A percentile compares a stretch with the other conserved stretches of the same genome.
phyloP scores from a whole-genome alignment of 2,113 vertebrate genomes.

The Columba livia region DNA sequence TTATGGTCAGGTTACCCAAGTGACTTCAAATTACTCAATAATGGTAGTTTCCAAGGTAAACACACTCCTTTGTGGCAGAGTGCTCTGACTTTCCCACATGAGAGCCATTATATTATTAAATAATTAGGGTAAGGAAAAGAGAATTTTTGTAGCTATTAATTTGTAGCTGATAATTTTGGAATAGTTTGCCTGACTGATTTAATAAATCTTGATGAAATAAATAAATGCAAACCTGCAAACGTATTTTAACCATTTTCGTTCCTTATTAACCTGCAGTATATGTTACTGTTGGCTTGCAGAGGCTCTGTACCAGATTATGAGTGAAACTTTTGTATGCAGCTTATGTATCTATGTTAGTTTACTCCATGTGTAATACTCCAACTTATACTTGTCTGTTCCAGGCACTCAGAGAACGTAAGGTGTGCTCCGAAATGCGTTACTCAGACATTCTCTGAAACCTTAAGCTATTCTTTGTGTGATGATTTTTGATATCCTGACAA shows the following conservation, averaged over 20 bases:
- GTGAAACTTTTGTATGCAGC: not conserved
- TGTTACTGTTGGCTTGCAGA: not conserved
- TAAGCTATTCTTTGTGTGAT: not conserved
- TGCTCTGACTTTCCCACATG: not conserved
- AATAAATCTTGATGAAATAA: not conserved
- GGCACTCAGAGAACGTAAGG: not conserved
- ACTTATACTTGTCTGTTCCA: not conserved
- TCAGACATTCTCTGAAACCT: not conserved
- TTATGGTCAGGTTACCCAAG: not conserved
- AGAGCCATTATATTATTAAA: not conserved
- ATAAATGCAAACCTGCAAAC: not conserved
- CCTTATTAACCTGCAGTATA: not conserved
- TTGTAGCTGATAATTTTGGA: not conserved
- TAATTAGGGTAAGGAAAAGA: not conserved
- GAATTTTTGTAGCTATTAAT: not conserved
- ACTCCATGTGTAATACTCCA: not conserved
- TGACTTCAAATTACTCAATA: not conserved
- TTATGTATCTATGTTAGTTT: not conserved
- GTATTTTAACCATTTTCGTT: not conserved
- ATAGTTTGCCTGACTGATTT: not conserved
- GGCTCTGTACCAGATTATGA: not conserved
- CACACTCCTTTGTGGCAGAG: not conserved
- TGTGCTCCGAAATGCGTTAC: not conserved
- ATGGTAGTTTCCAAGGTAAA: not conserved
- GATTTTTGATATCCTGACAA: not conserved